Conservation (phyloP, 2,797 vertebrate genomes). For the Holocentrus rufus region DNA sequence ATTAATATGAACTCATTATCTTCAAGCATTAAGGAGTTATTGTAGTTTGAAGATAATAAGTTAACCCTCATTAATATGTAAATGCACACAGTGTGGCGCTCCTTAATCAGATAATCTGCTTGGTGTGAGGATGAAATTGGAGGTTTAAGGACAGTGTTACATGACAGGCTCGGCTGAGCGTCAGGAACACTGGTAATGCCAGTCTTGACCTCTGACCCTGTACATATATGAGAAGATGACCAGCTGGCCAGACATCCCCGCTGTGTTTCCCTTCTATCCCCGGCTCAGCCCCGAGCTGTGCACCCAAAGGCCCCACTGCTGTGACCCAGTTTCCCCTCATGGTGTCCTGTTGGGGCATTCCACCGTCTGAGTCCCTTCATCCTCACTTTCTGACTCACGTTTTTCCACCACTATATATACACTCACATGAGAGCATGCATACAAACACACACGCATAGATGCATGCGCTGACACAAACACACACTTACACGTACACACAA, state of each 20-base stretch:
- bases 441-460: conserved; percentile 1
- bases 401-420: conserved; percentile 43
- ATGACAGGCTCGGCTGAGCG: too few species aligned
- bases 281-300: conserved; percentile 16
- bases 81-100: too few species aligned
- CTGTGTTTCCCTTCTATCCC: neutral
- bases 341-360: conserved; percentile 19
- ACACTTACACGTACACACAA: neutral
- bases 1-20: too few species aligned
- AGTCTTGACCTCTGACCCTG: neutral
- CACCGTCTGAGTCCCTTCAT: conserved; percentile 37
- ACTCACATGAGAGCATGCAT: neutral
- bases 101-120: too few species aligned
- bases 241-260: neutral
- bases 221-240: neutral
- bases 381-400: conserved; percentile 39
- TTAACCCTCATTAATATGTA: too few species aligned
- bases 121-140: too few species aligned
- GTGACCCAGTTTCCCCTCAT: conserved; percentile 23
- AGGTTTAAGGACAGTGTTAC: too few species aligned
- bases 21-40: too few species aligned
- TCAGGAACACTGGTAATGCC: neutral
- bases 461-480: neutral
- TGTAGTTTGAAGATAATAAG: too few species aligned
- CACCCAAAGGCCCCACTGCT: conserved; percentile 3